These are phyloP conservation scores for Scyliorhinus canicula DNA, from an alignment of 2,797 vertebrate genomes.

Conservation along the genomic window DNA sequence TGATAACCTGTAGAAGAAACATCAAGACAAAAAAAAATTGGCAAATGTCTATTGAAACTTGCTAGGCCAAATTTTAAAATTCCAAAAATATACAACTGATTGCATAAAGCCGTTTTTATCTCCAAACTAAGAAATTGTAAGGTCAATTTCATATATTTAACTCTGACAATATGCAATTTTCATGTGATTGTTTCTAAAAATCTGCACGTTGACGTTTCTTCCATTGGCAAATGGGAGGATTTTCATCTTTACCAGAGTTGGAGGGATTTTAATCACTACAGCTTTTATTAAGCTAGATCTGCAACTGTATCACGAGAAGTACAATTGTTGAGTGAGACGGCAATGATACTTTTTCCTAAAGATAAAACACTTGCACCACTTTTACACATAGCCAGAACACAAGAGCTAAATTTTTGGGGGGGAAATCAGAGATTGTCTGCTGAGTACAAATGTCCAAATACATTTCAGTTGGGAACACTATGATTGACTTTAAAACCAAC, in stretches of 20 bases:
- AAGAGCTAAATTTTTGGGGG: too few species aligned
- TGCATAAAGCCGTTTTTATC: not conserved
- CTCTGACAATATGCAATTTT: not conserved
- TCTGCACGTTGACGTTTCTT: not conserved
- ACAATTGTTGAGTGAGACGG: too few species aligned
- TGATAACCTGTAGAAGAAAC: constrained; percentile 69
- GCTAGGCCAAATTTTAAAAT: not conserved
- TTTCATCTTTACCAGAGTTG: not conserved
- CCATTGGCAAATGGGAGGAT: not conserved
- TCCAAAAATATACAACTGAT: not conserved
- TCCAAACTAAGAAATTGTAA: not conserved
- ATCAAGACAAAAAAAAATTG: not conserved
- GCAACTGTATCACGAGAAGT: too few species aligned
- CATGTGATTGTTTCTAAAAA: not conserved
- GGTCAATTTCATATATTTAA: not conserved
- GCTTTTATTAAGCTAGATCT: too few species aligned
- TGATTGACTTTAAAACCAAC: too few species aligned
- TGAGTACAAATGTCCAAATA: too few species aligned
- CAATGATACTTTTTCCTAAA: too few species aligned
- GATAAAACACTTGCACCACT: too few species aligned
- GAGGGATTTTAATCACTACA: too few species aligned
- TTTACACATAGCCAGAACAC: too few species aligned
- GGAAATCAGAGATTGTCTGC: too few species aligned
- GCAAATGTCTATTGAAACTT: not conserved
- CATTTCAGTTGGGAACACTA: too few species aligned